Conservation (phyloP, 2,113 vertebrate genomes). For the Opisthocomus hoazin region DNA sequence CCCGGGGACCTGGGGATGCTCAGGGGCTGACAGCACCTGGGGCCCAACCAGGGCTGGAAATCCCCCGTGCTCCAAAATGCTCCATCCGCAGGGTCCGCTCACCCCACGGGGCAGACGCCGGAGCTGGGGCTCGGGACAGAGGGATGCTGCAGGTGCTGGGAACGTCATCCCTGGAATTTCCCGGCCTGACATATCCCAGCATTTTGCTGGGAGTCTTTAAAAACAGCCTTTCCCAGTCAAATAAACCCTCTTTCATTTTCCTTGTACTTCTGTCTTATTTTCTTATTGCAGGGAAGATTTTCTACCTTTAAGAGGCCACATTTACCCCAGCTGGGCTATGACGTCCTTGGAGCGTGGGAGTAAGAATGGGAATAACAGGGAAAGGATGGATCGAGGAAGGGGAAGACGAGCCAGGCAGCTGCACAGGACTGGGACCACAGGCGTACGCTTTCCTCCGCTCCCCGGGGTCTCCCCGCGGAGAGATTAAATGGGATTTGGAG, state of each 20-base stretch:
- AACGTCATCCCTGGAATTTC: background rate
- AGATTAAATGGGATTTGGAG: background rate
- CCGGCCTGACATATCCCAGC: fast-evolving
- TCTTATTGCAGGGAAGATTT: background rate
- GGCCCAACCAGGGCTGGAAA: background rate
- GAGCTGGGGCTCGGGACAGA: fast-evolving
- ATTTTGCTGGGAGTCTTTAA: background rate
- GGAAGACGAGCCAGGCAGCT: background rate
- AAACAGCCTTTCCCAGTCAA: background rate
- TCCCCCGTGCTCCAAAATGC: background rate
- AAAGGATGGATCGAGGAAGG: background rate
- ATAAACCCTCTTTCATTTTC: background rate
- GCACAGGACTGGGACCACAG: background rate
- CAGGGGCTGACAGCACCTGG: background rate
- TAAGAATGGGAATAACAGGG: background rate
- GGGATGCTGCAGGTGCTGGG: background rate
- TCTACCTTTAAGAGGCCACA: background rate
- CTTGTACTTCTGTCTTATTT: background rate
- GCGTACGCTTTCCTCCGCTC: fast-evolving
- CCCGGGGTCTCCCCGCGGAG: background rate
- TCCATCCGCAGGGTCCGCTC: fast-evolving
- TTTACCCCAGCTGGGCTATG: background rate
- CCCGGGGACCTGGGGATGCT: fast-evolving
- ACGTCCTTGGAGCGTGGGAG: fast-evolving
- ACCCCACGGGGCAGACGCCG: fast-evolving